Evolutionary conservation across 1,140 invertebrate species (phyloP).

Genomic region (Drosophila bocki): DNA sequence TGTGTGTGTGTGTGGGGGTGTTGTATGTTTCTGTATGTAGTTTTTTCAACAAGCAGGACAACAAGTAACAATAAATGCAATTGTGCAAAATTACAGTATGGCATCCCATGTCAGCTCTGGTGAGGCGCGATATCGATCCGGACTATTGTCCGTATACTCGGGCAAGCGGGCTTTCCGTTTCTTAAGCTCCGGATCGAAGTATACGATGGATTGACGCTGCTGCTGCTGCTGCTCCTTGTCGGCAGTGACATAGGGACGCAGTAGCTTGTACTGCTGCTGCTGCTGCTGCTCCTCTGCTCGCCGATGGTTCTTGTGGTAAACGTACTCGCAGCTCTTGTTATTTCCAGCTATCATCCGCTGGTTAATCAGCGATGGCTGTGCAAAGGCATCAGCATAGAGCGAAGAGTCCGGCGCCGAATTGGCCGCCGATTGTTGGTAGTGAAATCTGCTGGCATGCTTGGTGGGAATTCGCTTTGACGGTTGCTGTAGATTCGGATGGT

Average conservation of each 20-base stretch:
- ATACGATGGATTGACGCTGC: constrained; percentile 15
- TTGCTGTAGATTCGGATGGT: constrained; percentile 32
- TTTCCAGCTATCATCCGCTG: constrained; percentile 27
- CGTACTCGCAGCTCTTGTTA: constrained; percentile 38
- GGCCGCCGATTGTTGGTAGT: constrained; percentile 34
- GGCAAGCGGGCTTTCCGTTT: constrained; percentile 48
- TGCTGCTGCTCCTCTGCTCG: constrained; percentile 32
- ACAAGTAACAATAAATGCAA: constrained; percentile 36
- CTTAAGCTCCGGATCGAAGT: constrained; percentile 37
- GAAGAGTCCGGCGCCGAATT: constrained; percentile 31
- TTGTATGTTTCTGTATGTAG: constrained; percentile 23
- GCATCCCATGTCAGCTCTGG: constrained; percentile 57
- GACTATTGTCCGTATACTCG: constrained; percentile 49
- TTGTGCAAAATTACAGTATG: constrained; percentile 67
- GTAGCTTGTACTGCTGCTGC: constrained; percentile 16
- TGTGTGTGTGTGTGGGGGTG: constrained; percentile 21
- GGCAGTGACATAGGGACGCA: constrained; percentile 6
- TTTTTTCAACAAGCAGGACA: constrained; percentile 44
- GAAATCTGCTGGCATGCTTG: constrained; percentile 25
- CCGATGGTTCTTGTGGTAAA: constrained; percentile 28
- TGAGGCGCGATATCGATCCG: constrained; percentile 24
- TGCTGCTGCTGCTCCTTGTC: constrained; percentile 27
- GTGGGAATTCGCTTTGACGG: constrained; percentile 40
- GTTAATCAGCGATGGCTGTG: constrained; percentile 9
- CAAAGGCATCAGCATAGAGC: constrained; percentile 35